Evolutionary conservation across 2,113 vertebrate species (phyloP).

Genomic region (Peromyscus maniculatus): DNA sequence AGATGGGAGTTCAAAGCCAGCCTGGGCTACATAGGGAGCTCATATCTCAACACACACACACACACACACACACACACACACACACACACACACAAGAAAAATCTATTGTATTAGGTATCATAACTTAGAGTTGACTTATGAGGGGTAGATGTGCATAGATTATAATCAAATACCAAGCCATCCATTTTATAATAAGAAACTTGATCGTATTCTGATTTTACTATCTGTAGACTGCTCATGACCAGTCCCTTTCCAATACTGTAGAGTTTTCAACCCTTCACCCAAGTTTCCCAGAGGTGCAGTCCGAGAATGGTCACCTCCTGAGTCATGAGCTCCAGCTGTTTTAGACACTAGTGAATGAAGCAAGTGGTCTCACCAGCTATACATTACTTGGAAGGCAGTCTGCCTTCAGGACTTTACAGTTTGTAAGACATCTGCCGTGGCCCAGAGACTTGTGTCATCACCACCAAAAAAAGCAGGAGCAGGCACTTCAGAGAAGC

Average conservation of each 20-base stretch:
- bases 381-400: not conserved
- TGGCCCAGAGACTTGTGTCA: not conserved
- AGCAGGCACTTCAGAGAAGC: conserved; percentile 48
- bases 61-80: not conserved
- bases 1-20: not conserved
- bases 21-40: not conserved
- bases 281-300: not conserved
- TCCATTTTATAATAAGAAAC: not conserved
- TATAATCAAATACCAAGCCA: not conserved
- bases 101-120: not conserved
- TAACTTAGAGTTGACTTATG: not conserved
- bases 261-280: not conserved
- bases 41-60: not conserved
- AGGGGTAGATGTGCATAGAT: not conserved
- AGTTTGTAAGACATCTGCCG: not conserved
- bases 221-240: not conserved
- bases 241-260: not conserved
- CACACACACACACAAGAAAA: not conserved
- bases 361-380: not conserved
- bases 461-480: not conserved
- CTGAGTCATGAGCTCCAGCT: not conserved
- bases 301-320: conserved; percentile 13
- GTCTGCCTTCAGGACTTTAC: not conserved
- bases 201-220: not conserved
- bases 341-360: conserved; percentile 39